Conservation (phyloP, 2,888 invertebrate genomes). For the Eulithis testata region DNA sequence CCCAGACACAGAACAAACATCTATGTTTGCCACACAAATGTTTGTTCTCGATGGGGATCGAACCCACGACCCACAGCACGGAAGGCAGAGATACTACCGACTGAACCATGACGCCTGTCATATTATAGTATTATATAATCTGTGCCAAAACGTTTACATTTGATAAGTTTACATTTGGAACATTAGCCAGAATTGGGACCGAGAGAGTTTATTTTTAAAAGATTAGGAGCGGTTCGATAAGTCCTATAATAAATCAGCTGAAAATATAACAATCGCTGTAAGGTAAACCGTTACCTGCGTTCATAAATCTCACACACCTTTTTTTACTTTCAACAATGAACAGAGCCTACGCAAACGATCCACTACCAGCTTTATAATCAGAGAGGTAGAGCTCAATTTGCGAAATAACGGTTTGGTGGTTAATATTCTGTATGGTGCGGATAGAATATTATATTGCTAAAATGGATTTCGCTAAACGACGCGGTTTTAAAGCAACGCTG, state of each 20-base stretch:
- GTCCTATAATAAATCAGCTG: background rate
- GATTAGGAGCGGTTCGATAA: background rate
- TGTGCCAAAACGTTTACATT: too few species aligned
- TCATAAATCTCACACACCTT: slow-evolving; percentile 37
- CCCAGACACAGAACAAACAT: too few species aligned
- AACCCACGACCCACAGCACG: too few species aligned
- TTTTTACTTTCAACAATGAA: slow-evolving; percentile 17
- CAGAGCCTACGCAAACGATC: slow-evolving; percentile 10
- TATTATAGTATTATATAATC: too few species aligned
- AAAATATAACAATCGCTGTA: slow-evolving; percentile 27
- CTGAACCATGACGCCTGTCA: too few species aligned
- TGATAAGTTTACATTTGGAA: too few species aligned
- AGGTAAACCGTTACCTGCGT: slow-evolving; percentile 20
- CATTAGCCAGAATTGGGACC: too few species aligned
- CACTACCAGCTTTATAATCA: slow-evolving; percentile 15
- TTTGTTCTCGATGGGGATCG: too few species aligned
- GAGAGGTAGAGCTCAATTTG: slow-evolving; percentile 28
- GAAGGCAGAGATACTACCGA: too few species aligned
- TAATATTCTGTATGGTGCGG: slow-evolving; percentile 33
- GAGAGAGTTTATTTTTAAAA: too few species aligned
- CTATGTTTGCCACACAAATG: too few species aligned
- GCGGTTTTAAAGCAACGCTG: slow-evolving; percentile 9
- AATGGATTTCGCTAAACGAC: slow-evolving; percentile 28
- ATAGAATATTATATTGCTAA: slow-evolving; percentile 37
- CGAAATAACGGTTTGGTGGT: slow-evolving; percentile 28